Percentiles rank a stretch among this genome's conserved stretches.
Evolutionary conservation across 2,797 vertebrate genomes (phyloP).

Genomic region (Melanogrammus aeglefinus): DNA sequence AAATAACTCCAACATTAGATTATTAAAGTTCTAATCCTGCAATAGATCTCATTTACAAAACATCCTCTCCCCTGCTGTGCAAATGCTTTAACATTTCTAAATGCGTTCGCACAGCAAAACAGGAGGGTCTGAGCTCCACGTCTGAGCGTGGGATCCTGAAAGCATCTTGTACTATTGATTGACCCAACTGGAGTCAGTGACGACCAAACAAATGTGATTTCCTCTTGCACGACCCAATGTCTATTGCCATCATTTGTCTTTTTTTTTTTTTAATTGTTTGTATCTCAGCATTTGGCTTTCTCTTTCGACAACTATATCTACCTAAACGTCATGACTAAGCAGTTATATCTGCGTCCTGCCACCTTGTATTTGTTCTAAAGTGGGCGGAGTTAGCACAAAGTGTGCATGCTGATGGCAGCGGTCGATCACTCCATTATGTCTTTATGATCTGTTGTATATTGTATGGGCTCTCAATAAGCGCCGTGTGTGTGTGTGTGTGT

Average conservation of each 20-base stretch:
- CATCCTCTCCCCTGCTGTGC: neutral
- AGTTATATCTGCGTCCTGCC: neutral
- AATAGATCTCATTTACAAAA: neutral
- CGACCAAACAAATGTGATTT: neutral
- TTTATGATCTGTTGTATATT: neutral
- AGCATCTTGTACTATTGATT: neutral
- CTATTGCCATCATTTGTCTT: neutral
- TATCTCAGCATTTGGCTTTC: neutral
- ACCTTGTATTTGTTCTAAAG: neutral
- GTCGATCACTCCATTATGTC: neutral
- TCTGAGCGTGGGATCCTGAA: neutral
- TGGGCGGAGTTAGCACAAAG: neutral
- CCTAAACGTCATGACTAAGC: neutral
- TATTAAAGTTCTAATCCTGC: neutral
- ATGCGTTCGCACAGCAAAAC: neutral
- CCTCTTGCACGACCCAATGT: neutral
- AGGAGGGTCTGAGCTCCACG: neutral
- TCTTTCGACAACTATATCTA: neutral
- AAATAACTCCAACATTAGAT: neutral
- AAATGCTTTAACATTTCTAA: neutral
- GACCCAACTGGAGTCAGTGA: neutral
- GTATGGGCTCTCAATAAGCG: constrained; percentile 48
- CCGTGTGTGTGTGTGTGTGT: too few relatives aligned
- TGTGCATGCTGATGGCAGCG: neutral
- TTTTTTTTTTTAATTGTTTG: neutral